Evolutionary conservation across 2,888 invertebrate species (phyloP), one percentile per base, ranked within the genome.

Genomic region (Ectobius pallidus): DNA sequence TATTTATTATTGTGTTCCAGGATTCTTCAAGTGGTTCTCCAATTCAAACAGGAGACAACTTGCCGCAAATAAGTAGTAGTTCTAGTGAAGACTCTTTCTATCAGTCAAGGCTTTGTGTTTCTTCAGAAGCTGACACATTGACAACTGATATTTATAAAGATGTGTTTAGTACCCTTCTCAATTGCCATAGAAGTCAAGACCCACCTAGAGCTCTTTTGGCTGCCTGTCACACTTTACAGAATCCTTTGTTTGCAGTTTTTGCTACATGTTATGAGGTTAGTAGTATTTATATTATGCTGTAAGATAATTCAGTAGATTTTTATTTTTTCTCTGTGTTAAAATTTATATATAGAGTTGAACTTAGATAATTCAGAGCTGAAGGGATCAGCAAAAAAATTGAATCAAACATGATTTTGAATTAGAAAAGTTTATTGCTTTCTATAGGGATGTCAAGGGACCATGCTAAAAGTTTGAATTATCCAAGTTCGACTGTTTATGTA

Each of bases 181-280:
- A 89, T 46, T 90, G 90, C 63, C 88, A 77, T 65, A 68, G 70
- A 22, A 74, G 68, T n/a, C 61, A 88, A 75, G 91, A 91, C 82
- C 91, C 91, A 16, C 90, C 90, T 0, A 88, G 87, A 14, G 88
- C 90, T 11, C 80, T 91, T 32, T 79, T 90, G 18, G 85, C 86
- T 16, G 88, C 89, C 4, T 87, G 90, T 0, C 85, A 86, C 42
- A 77, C 83, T 46, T 87, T 87, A 74, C 83, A 86, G 32, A 88
- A 88, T 77, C 90, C 91, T 0, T 79, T 90, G 70, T 83, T 91
- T 9, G 88, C 89, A 14, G 85, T 91, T 73, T 84, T 91, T 52
- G 91, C 91, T 16, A 88, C 89, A 73, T 90, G 89, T 79, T 91
- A 91, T 79, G 90, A 91, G 86, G 91, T 90, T 78, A 44, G 44